Base-by-base conservation (phyloP, 2,888 invertebrate species). In the Ophion ventricosus region DNA sequence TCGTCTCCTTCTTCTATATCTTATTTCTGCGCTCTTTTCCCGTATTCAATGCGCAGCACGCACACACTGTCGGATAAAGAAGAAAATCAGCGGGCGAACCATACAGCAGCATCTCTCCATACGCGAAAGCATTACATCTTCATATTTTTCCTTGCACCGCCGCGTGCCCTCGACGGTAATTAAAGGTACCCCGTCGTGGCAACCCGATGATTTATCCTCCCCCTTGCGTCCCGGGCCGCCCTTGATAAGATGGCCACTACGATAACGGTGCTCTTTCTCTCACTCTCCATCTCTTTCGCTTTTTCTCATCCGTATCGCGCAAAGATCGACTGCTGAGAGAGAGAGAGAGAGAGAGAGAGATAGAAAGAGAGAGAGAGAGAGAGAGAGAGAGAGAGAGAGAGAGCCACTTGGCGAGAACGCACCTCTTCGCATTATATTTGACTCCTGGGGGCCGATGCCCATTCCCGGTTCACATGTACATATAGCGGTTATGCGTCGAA, bases 91-190 rank as follows among this genome's bases (percentile, higher is more conserved):
- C 54, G 56, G 75, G 87, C 84, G 87, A 86, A 89, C 89, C 88
- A 86, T 49, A 89, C 88, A 57, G 73, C 88, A 89, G 88, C 87
- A 87, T 86, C 83, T 80, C 80, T n/a, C 80, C 59, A 75, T 87
- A 85, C 56, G 82, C 85, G 90, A 89, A 89, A 90, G 90, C 90
- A 91, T 91, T 91, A 90, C 91, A 89, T 91, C 91, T 91, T 91
- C 89, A 91, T 91, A 91, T 90, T 91, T 91, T 91, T 91, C 86
- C 87, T 83, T 70, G 83, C 76, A 79, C 76, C 61, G 78, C 85
- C 85, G 87, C 87, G 74, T 72, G 61, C 83, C 73, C 85, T 77
- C 69, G 72, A 88, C 87, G 91, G 88, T 91, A 91, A 91, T 91
- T 91, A 91, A 91, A 91, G 91, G 89, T 90, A 87, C 89, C 88